Evolutionary conservation across 2,113 vertebrate species (phyloP).

Genomic region (Pomatorhinus ruficollis): DNA sequence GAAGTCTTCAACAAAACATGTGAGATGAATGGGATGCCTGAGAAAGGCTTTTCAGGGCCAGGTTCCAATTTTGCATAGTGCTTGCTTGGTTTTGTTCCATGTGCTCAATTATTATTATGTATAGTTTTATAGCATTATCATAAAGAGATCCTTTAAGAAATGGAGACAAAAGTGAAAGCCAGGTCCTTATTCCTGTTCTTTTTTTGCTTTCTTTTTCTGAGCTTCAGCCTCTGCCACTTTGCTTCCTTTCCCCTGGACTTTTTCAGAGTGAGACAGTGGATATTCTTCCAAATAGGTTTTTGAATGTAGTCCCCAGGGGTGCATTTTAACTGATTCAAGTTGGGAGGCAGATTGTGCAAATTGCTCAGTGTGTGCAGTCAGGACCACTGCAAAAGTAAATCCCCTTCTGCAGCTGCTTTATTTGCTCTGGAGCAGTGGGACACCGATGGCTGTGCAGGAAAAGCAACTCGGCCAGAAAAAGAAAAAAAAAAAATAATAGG

Average conservation of each 20-base stretch:
- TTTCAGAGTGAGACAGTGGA: not conserved
- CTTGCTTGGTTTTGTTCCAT: conserved; percentile 47
- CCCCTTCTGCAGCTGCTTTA: conserved; percentile 47
- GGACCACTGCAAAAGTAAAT: conserved; percentile 44
- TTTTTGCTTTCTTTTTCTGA: not conserved
- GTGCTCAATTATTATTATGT: not conserved
- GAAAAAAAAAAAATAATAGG: not conserved
- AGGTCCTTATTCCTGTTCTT: not conserved
- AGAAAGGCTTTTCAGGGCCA: conserved; percentile 2
- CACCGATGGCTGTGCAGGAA: not conserved
- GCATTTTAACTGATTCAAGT: conserved; percentile 19
- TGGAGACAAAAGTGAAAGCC: not conserved
- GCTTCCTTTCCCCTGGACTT: not conserved
- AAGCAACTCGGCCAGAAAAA: not conserved
- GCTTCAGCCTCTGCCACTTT: not conserved
- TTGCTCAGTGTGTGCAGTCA: conserved; percentile 42
- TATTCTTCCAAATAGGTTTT: conserved; percentile 44
- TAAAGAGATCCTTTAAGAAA: not conserved
- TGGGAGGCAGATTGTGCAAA: conserved; percentile 63
- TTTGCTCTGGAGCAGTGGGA: conserved; percentile 56
- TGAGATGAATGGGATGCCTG: conserved; percentile 7
- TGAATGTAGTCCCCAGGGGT: conserved; percentile 34
- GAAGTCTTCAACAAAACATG: not conserved
- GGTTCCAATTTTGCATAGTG: conserved; percentile 43
- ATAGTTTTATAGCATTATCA: not conserved